Evolutionary conservation across 2,888 invertebrate species (phyloP).

Genomic region (Xestia c-nigrum): DNA sequence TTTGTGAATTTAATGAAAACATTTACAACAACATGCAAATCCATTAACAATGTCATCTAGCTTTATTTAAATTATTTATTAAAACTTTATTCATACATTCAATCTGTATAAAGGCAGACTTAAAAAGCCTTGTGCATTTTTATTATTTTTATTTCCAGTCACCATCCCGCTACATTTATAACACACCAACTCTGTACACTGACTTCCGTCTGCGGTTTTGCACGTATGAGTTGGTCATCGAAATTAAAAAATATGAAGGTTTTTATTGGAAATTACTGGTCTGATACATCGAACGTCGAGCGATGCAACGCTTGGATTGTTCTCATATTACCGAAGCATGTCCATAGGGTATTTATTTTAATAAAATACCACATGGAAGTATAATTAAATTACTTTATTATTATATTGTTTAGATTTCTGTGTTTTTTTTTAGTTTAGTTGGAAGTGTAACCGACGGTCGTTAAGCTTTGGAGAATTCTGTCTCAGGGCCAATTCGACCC

Average conservation of each 20-base stretch:
- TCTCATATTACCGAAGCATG: background rate
- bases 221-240: slow-evolving; percentile 19
- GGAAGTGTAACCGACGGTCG: no score
- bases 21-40: background rate
- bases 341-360: slow-evolving; percentile 7
- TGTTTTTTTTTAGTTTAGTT: no score
- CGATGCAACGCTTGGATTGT: slow-evolving; percentile 15
- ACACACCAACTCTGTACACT: slow-evolving; percentile 40
- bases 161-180: background rate
- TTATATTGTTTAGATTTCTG: no score
- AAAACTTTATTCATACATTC: no score
- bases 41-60: background rate
- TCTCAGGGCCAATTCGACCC: no score
- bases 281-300: slow-evolving; percentile 23
- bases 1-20: no score
- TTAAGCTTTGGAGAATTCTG: no score
- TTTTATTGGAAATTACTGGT: slow-evolving; percentile 54
- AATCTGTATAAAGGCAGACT: no score
- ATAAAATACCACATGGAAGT: background rate
- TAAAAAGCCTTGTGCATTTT: no score
- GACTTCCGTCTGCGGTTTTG: slow-evolving; percentile 28
- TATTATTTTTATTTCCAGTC: background rate
- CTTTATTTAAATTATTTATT: background rate
- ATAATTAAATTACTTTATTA: no score
- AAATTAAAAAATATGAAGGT: slow-evolving; percentile 54